phyloP scores from a whole-genome alignment of 2,888 invertebrate genomes.

The Papilio protenor region DNA sequence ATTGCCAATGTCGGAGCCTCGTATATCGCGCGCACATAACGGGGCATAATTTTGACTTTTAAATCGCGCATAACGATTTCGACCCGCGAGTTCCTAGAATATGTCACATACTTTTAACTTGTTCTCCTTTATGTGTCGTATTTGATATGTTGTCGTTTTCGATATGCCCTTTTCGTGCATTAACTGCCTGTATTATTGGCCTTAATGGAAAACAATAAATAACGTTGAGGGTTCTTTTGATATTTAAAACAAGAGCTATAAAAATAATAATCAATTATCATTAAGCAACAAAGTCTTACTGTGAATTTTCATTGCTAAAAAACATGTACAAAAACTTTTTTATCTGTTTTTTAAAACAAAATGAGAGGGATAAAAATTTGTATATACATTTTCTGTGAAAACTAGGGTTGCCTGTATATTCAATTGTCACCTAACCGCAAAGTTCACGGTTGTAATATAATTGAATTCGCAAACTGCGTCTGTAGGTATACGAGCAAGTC shows the following conservation, averaged over 20 bases:
- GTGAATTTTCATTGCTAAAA: not conserved
- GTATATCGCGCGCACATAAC: conserved; percentile 51
- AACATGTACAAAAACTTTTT: not conserved
- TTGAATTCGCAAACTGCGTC: conserved; percentile 31
- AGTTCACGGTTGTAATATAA: conserved; percentile 31
- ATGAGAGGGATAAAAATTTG: not conserved
- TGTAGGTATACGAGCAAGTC: not conserved
- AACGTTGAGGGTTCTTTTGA: not conserved
- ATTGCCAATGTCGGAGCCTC: conserved; percentile 71
- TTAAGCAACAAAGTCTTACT: not conserved
- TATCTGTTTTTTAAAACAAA: not conserved
- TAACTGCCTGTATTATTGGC: conserved; percentile 15
- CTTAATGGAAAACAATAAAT: conserved; percentile 22
- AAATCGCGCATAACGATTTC: conserved; percentile 46
- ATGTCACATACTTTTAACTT: conserved; percentile 33
- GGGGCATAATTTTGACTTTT: conserved; percentile 64
- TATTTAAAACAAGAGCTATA: not conserved
- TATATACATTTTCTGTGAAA: not conserved
- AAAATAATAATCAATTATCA: not conserved
- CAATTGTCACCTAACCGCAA: not conserved
- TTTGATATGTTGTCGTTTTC: conserved; percentile 29
- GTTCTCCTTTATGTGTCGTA: conserved; percentile 38
- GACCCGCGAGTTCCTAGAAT: conserved; percentile 37
- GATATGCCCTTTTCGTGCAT: conserved; percentile 7
- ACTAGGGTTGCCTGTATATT: not conserved